Evolutionary conservation across 2,113 vertebrate genomes (phyloP).

Genomic region (Rhombomys opimus): DNA sequence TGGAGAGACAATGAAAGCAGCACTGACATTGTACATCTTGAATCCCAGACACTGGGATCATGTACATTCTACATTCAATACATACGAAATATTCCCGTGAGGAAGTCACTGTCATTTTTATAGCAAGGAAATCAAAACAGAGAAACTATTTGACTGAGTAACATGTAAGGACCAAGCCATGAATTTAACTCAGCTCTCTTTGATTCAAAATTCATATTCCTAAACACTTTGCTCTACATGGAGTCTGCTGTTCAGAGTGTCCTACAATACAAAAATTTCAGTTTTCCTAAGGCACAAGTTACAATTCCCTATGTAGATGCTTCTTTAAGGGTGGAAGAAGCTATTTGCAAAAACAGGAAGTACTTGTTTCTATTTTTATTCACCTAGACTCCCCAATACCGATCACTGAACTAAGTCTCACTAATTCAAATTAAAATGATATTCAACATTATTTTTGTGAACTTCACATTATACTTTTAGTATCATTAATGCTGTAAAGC

Average conservation of each 20-base stretch:
- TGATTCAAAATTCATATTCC: not conserved
- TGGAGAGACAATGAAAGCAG: not conserved
- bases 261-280: slow-evolving; percentile 11
- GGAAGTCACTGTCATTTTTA: not conserved
- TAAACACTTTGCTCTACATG: not conserved
- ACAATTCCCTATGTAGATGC: not conserved
- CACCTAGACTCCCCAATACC: not conserved
- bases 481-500: not conserved
- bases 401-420: not conserved
- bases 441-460: slow-evolving; percentile 31
- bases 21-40: not conserved
- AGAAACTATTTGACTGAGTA: slow-evolving; percentile 1
- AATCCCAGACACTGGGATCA: not conserved
- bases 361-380: not conserved
- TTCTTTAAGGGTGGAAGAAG: not conserved
- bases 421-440: slow-evolving; percentile 9
- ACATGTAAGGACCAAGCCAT: not conserved
- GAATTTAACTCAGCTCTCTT: not conserved
- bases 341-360: not conserved
- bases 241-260: slow-evolving; percentile 10
- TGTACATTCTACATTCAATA: not conserved
- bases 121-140: not conserved
- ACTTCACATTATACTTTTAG: slow-evolving; percentile 11
- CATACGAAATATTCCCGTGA: not conserved
- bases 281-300: not conserved